These are phyloP conservation scores for Peucedramus taeniatus DNA, from an alignment of 2,113 vertebrate genomes.

Conservation along the genomic window DNA sequence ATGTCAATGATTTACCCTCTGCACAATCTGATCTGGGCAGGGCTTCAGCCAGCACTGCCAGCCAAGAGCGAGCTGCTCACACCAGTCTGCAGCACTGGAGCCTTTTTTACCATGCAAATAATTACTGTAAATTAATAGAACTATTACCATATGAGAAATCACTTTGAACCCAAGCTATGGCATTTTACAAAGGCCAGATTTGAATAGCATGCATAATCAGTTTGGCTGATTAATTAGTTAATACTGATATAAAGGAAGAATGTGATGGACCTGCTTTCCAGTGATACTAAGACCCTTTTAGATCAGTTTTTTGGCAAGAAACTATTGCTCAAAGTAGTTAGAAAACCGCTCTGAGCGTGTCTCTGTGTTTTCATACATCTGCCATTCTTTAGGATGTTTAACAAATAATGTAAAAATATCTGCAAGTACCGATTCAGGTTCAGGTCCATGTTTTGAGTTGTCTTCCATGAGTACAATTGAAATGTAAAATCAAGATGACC, in stretches of 20 bases:
- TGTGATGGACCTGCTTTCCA: not conserved
- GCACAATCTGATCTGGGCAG: not conserved
- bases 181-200: slow-evolving; percentile 22
- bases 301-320: not conserved
- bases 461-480: not conserved
- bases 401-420: not conserved
- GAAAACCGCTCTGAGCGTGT: not conserved
- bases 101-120: not conserved
- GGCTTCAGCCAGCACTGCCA: not conserved
- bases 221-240: not conserved
- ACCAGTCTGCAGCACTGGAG: not conserved
- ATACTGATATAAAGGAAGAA: not conserved
- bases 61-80: not conserved
- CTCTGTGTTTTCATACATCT: not conserved
- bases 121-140: not conserved
- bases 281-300: not conserved
- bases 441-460: not conserved
- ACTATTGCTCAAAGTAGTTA: not conserved
- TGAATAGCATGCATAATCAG: not conserved
- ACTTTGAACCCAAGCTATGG: not conserved
- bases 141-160: not conserved
- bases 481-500: not conserved
- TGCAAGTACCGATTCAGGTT: not conserved
- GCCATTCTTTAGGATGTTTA: not conserved
- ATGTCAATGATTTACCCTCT: not conserved